Evolutionary conservation across 2,797 vertebrate genomes (phyloP), one percentile per base, ranked within the genome.

Genomic region (Lindbergichthys nudifrons): DNA sequence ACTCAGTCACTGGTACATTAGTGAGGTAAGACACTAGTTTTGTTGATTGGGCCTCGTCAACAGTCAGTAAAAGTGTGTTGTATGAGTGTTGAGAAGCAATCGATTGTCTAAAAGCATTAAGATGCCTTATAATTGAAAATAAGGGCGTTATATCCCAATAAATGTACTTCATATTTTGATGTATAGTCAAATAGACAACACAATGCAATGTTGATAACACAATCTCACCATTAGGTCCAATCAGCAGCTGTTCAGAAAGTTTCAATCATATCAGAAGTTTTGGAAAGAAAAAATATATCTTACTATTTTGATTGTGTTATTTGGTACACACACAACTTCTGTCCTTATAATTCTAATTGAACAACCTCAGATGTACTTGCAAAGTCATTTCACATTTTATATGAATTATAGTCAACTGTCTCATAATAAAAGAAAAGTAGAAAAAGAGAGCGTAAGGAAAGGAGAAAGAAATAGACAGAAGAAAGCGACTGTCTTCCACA

Each of bases 31-130:
- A 23, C 41, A 15, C 65, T 48, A 53, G 50, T 56, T 15, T 5
- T 36, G n/a, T 3, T 23, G 56, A 66, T 45, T n/a, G 50, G 32
- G 57, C 39, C 32, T 36, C 9, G 12, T 50, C 50, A 11, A n/a
- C 52, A 70, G 26, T 48, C 32, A 61, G 68, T 52, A 42, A 42
- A 32, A 52, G 51, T 3, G 10, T 62, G 42, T 53, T 30, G 10
- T 4, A 19, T 48, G 15, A 3, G 19, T 26, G 18, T 15, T 42
- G n/a, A 13, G 10, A 48, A 23, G 51, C 16, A 45, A 30, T 7
- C 14, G 7, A 36, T 16, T 15, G 16, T 48, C 3, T 10, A 36
- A 69, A 50, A 26, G 5, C 7, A 4, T 45, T 43, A n/a, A 45
- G 39, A 66, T n/a, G 54, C 45, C 1, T 41, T 8, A 42, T 64